Evolutionary conservation across 1,140 invertebrate genomes (phyloP).

Genomic region (Ceratosolen solmsi): DNA sequence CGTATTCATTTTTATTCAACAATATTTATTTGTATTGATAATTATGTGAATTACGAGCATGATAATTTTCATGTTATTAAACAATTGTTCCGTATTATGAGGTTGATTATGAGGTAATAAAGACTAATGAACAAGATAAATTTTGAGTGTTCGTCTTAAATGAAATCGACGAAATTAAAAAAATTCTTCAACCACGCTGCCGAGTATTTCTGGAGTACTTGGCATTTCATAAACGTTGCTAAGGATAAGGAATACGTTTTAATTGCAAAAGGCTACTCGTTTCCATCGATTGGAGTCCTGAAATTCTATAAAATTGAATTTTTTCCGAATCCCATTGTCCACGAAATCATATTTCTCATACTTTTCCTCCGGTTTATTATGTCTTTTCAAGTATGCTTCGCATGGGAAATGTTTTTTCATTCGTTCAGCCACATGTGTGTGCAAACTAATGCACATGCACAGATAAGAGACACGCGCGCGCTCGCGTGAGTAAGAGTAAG

Average conservation of each 20-base stretch:
- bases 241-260: neutral
- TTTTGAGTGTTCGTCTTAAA: no score
- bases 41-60: no score
- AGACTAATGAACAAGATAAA: no score
- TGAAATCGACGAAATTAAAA: neutral
- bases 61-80: no score
- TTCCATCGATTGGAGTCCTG: neutral
- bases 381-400: constrained; percentile 11
- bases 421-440: neutral
- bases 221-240: neutral
- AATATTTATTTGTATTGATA: no score
- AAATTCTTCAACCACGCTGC: neutral
- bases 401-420: constrained; percentile 34
- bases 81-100: no score
- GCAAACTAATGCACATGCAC: neutral
- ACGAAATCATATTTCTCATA: neutral
- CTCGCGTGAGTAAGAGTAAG: neutral
- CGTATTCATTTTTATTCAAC: neutral
- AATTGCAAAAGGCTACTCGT: neutral
- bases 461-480: neutral
- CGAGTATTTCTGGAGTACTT: neutral
- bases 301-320: constrained; percentile 8
- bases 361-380: neutral
- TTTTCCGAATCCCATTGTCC: neutral
- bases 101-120: no score